Percentiles rank a stretch among this genome's conserved stretches.
Conservation (phyloP, 2,797 vertebrate species). For the Epinephelus malabaricus region DNA sequence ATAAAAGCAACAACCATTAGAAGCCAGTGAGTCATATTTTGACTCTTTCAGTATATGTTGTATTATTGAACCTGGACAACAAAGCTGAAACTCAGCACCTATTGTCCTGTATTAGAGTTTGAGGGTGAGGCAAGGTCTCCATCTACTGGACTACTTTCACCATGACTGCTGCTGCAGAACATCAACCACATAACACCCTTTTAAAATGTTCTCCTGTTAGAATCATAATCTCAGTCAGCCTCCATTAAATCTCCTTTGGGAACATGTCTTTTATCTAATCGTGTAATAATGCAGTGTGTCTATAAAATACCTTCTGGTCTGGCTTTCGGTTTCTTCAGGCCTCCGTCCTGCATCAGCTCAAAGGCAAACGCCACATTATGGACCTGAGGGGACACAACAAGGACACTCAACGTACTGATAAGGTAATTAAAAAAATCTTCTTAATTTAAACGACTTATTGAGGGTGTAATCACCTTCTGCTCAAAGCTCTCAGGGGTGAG, state of each 20-base stretch:
- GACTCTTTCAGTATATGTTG: background rate
- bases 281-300: constrained; percentile 5
- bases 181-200: background rate
- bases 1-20: no score
- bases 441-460: background rate
- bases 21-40: background rate
- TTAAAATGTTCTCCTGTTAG: background rate
- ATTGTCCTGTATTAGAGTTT: background rate
- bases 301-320: constrained; percentile 93
- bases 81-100: background rate
- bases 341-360: constrained; percentile 97
- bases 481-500: constrained; percentile 97
- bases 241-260: background rate
- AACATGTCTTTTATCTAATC: background rate
- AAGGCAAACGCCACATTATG: constrained; percentile 97
- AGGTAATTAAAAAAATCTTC: background rate
- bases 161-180: constrained; percentile 3
- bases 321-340: constrained; percentile 96
- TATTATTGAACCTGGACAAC: background rate
- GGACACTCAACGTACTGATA: background rate
- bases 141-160: constrained; percentile 73
- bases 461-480: constrained; percentile 89
- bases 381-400: constrained; percentile 85
- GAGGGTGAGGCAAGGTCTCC: constrained; percentile 62
- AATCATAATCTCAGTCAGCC: background rate